Base-by-base conservation (phyloP, 2,888 invertebrate species). In the Perdita meconis region DNA sequence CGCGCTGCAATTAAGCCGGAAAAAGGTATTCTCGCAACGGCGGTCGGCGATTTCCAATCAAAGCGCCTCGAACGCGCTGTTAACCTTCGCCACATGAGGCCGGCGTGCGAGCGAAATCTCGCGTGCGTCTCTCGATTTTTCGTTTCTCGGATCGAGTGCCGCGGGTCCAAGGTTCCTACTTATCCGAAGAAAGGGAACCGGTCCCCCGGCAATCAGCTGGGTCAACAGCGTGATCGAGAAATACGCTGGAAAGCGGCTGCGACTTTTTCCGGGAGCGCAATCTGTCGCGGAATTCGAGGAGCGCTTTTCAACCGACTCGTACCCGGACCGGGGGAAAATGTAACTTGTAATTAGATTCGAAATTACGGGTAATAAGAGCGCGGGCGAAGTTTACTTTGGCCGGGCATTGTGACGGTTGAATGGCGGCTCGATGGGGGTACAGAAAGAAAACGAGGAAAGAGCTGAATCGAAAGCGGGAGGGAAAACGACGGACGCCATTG, bases 401-500 rank as follows among this genome's bases (percentile, higher is more conserved):
- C 34, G 24, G 40, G 66, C 34, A 66, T 71, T 63, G 71, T 59
- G 8, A n/a, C 51, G 40, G 12, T 40, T n/a, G 70, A 66, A 50
- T 38, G 38, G 22, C 47, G 19, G 22, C 1, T n/a, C 38, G 16
- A 16, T 44, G 36, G 34, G 16, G n/a, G n/a, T n/a, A 12, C 30
- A 47, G 56, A 67, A 75, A 57, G 70, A 70, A 74, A 79, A 60
- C 47, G 74, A 59, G 63, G 36, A 66, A 61, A 59, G 44, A 30
- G 8, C 10, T 22, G 65, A 70, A 40, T 74, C 64, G 69, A 30
- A 44, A 19, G 56, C 44, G 22, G 40, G 30, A 53, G 22, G 19
- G 47, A n/a, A n/a, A n/a, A n/a, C n/a, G n/a, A n/a, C n/a, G n/a
- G n/a, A n/a, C n/a, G n/a, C n/a, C 57, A 79, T 78, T 73, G 79